phyloP scores from a whole-genome alignment of 2,113 vertebrate species.

The Dascyllus trimaculatus region DNA sequence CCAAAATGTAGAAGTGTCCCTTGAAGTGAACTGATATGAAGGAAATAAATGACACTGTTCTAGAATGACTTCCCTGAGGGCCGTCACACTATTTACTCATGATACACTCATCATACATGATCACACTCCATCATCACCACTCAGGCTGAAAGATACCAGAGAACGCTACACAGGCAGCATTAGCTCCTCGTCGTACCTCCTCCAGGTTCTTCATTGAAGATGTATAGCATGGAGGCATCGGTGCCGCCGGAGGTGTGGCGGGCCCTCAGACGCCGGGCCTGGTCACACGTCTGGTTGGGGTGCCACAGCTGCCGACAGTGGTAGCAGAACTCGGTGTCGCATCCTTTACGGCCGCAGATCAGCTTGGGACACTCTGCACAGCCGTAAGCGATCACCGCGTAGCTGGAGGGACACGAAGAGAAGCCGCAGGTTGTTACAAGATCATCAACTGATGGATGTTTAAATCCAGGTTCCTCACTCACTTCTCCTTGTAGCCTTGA shows the following conservation, averaged over 20 bases:
- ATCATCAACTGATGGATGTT: neutral
- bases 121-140: no score
- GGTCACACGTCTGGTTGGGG: conserved; percentile 87
- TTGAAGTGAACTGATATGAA: no score
- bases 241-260: conserved; percentile 80
- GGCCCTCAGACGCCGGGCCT: conserved; percentile 85
- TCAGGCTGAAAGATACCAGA: no score
- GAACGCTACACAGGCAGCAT: no score
- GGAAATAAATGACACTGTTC: no score
- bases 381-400: conserved; percentile 89
- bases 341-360: conserved; percentile 87
- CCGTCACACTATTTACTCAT: no score
- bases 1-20: no score
- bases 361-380: conserved; percentile 90
- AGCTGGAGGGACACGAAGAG: conserved; percentile 76
- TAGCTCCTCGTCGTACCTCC: conserved; percentile 70
- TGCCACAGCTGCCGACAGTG: conserved; percentile 93
- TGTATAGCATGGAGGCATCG: conserved; percentile 79
- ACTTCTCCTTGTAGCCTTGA: neutral
- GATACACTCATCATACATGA: no score
- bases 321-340: conserved; percentile 91
- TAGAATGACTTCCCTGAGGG: no score
- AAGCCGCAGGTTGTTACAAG: no score
- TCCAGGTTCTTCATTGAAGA: conserved; percentile 84
- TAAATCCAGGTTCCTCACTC: neutral